phyloP scores from a whole-genome alignment of 2,113 vertebrate genomes.

The Craseonycteris thonglongyai region DNA sequence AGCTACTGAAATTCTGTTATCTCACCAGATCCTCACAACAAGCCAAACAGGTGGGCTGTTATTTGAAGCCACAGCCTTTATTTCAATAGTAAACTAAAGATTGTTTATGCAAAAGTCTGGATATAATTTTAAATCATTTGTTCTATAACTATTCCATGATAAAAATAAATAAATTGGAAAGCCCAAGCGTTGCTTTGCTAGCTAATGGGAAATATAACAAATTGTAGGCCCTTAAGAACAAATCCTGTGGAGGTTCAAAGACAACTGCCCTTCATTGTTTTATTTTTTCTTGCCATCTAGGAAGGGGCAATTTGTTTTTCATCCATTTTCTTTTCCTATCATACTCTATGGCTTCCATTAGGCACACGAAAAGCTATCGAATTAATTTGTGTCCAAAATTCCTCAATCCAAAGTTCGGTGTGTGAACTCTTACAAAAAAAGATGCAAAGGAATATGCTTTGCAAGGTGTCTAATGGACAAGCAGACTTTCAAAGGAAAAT shows the following conservation, averaged over 20 bases:
- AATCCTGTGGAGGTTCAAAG: neutral
- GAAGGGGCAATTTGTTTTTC: neutral
- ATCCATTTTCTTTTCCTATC: neutral
- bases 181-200: neutral
- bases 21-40: neutral
- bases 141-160: slow-evolving; percentile 7
- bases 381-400: slow-evolving; percentile 27
- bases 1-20: neutral
- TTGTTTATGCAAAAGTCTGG: slow-evolving; percentile 31
- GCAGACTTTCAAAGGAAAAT: slow-evolving; percentile 8
- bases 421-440: neutral
- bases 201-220: slow-evolving; percentile 20
- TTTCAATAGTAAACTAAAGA: slow-evolving; percentile 33
- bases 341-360: neutral
- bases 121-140: slow-evolving; percentile 35
- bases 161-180: neutral
- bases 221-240: neutral
- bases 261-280: neutral
- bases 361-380: neutral
- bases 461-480: neutral
- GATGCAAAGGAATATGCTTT: neutral
- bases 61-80: neutral
- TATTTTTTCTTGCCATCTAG: neutral
- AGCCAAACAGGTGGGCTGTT: neutral
- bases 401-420: neutral